Evolutionary conservation across 2,797 vertebrate species (phyloP).

Genomic region (Enteromius afrohamiltoni): DNA sequence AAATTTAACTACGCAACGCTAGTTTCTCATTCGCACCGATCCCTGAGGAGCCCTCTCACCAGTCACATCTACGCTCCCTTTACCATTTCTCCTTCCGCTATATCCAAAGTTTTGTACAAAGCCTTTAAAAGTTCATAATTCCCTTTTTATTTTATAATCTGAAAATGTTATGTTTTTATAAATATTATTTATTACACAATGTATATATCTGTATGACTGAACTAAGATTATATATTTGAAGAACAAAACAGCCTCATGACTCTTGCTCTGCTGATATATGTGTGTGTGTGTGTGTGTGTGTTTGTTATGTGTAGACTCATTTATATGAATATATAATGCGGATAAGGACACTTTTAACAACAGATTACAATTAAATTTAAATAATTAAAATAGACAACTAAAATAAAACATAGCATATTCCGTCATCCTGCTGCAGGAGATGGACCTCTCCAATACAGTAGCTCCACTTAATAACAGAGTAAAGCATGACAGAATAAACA

Average conservation of each 20-base stretch:
- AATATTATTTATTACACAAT: slow-evolving; percentile 99
- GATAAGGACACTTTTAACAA: slow-evolving; percentile 24
- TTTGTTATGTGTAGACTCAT: not conserved
- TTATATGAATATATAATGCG: slow-evolving; percentile 25
- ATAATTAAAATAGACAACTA: too few relatives aligned
- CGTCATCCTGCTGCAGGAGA: slow-evolving; percentile 26
- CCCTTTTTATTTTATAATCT: slow-evolving; percentile 99
- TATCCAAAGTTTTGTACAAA: slow-evolving; percentile 99
- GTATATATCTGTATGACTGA: slow-evolving; percentile 99
- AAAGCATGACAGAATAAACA: not conserved
- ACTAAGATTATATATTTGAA: slow-evolving; percentile 99
- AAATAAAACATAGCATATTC: too few relatives aligned
- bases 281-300: too few relatives aligned
- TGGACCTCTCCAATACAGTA: not conserved
- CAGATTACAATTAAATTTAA: not conserved
- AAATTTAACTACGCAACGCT: slow-evolving; percentile 67
- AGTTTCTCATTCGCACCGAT: slow-evolving; percentile 74
- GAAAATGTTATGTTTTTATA: slow-evolving; percentile 99
- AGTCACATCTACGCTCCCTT: slow-evolving; percentile 64
- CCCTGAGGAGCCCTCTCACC: slow-evolving; percentile 66
- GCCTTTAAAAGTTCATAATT: slow-evolving; percentile 92
- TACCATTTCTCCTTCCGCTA: slow-evolving; percentile 74
- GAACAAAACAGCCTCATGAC: slow-evolving; percentile 79
- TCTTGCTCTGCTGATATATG: not conserved
- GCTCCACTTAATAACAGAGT: slow-evolving; percentile 30